These are phyloP conservation scores for Drosophila albomicans DNA, from an alignment of 1,140 invertebrate species.

Conservation along the genomic window DNA sequence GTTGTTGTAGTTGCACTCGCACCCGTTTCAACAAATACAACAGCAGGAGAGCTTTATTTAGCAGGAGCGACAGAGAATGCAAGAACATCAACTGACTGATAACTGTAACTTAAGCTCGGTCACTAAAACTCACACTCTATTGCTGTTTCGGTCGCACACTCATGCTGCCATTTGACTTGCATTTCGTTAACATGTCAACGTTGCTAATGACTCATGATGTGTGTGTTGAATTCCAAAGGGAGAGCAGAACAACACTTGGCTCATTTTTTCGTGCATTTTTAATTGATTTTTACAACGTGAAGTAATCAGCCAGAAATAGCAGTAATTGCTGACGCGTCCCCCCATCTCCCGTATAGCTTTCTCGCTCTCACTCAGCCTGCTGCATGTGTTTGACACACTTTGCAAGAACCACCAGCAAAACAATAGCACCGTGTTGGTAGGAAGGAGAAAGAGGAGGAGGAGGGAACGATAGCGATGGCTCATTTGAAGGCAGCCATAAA, in stretches of 20 bases:
- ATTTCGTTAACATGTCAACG: slow-evolving; percentile 65
- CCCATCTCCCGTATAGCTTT: neutral
- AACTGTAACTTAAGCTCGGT: slow-evolving; percentile 65
- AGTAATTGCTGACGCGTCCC: slow-evolving; percentile 63
- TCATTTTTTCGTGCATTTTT: slow-evolving; percentile 76
- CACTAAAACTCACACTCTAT: neutral
- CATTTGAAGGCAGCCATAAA: slow-evolving; percentile 75
- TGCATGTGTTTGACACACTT: slow-evolving; percentile 80
- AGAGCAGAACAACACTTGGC: slow-evolving; percentile 23
- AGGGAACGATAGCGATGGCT: slow-evolving; percentile 21
- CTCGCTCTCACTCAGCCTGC: slow-evolving; percentile 13
- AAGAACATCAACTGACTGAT: slow-evolving; percentile 58
- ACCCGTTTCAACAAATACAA: slow-evolving; percentile 70
- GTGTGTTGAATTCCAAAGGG: slow-evolving; percentile 21
- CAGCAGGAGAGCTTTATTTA: slow-evolving; percentile 1
- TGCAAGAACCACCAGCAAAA: slow-evolving; percentile 37
- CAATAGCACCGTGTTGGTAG: neutral
- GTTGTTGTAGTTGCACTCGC: slow-evolving; percentile 39
- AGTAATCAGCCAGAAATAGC: slow-evolving; percentile 81
- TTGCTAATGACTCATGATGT: slow-evolving; percentile 75
- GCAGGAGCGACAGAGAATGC: slow-evolving; percentile 1
- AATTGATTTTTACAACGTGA: slow-evolving; percentile 83
- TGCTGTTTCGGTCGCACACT: neutral
- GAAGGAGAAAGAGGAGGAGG: neutral
- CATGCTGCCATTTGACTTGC: slow-evolving; percentile 11